A percentile compares a stretch with the other conserved stretches of the same genome.
phyloP scores from a whole-genome alignment of 2,113 vertebrate species.

The Aegithalos caudatus region DNA sequence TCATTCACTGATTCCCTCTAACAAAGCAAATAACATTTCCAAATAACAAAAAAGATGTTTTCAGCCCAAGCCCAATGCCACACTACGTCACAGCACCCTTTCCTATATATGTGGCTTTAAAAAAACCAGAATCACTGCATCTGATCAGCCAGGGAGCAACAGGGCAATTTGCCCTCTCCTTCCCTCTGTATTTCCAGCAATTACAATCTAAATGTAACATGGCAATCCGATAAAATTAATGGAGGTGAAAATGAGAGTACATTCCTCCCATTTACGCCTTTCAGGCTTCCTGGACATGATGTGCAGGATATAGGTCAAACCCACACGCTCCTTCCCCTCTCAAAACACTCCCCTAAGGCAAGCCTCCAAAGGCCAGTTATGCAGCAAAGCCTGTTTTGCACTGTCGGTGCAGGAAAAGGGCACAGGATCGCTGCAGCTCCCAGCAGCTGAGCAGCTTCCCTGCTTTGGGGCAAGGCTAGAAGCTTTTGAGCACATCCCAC shows the following conservation, averaged over 20 bases:
- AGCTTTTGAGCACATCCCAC: background rate
- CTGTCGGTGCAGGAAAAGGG: background rate
- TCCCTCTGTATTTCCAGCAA: background rate
- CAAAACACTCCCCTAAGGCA: background rate
- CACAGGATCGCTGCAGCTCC: background rate
- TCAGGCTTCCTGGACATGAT: background rate
- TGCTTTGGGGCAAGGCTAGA: background rate
- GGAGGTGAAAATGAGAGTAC: conserved; percentile 43
- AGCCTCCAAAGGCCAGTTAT: background rate
- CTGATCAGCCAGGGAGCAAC: background rate
- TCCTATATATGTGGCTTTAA: background rate
- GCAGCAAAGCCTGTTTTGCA: background rate
- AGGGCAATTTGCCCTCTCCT: background rate
- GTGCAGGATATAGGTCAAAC: conserved; percentile 32
- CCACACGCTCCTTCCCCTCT: background rate
- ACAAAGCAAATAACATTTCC: background rate
- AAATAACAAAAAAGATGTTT: background rate
- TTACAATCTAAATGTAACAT: background rate
- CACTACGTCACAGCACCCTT: background rate
- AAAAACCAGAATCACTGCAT: background rate
- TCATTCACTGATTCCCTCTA: background rate
- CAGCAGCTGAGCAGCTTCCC: background rate
- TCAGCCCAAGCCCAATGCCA: background rate
- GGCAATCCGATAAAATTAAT: conserved; percentile 15
- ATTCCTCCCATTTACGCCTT: background rate